Conservation (phyloP, 2,113 vertebrate genomes). For the Anseranas semipalmata region DNA sequence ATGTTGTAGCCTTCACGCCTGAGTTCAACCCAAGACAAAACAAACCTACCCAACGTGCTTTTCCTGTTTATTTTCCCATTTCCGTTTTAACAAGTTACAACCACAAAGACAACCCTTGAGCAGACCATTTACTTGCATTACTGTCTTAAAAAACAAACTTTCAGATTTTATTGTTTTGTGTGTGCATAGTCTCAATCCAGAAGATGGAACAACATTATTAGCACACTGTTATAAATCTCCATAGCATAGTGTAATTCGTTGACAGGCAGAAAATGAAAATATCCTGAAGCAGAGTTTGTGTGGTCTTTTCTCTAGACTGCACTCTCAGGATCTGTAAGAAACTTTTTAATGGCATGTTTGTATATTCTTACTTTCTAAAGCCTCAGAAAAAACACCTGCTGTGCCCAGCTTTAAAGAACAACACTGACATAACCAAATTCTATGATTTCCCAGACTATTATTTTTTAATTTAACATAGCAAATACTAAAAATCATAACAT, state of each 20-base stretch:
- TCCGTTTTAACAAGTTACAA: not conserved
- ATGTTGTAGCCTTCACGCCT: not conserved
- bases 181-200: not conserved
- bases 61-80: not conserved
- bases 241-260: not conserved
- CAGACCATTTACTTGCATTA: not conserved
- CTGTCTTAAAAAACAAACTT: slow-evolving; percentile 18
- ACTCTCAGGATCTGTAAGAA: not conserved
- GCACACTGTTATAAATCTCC: not conserved
- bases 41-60: not conserved
- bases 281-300: slow-evolving; percentile 16
- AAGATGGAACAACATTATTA: not conserved
- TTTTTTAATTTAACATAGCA: not conserved
- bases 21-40: not conserved
- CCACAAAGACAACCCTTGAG: not conserved
- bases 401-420: not conserved
- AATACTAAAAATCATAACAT: not conserved
- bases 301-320: not conserved
- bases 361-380: not conserved
- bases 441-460: not conserved
- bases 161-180: not conserved
- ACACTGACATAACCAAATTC: not conserved
- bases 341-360: not conserved
- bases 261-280: slow-evolving; percentile 34
- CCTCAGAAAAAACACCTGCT: not conserved